phyloP scores from a whole-genome alignment of 2,113 vertebrate genomes.

The Dromaius novaehollandiae region DNA sequence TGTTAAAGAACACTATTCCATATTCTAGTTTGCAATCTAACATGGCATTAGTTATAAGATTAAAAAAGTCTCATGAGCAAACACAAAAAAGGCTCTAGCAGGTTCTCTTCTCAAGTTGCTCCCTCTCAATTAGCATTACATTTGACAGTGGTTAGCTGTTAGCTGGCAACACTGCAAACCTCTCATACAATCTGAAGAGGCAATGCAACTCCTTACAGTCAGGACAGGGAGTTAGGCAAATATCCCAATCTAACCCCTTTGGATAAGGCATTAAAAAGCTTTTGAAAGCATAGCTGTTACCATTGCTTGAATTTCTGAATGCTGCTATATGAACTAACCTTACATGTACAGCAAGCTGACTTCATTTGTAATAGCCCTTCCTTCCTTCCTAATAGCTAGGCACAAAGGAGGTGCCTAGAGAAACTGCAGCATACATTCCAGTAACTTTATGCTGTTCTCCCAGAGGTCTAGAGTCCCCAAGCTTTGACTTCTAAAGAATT shows the following conservation, averaged over 20 bases:
- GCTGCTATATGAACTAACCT: background rate
- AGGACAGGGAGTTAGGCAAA: background rate
- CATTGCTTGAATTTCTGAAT: background rate
- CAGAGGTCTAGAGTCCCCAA: background rate
- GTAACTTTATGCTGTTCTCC: background rate
- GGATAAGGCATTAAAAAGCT: background rate
- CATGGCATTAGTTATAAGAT: background rate
- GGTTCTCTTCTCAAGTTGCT: background rate
- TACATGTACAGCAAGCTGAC: rapidly evolving
- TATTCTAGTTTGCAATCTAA: background rate
- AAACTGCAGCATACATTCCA: rapidly evolving
- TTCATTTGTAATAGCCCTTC: background rate
- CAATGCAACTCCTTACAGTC: background rate
- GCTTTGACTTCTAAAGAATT: background rate
- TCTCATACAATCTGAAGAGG: background rate
- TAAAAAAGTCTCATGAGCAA: background rate
- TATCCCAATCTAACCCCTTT: background rate
- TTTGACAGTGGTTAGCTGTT: background rate
- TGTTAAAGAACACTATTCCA: background rate
- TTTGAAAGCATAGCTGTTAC: background rate
- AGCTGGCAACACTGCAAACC: background rate
- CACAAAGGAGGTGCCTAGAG: background rate
- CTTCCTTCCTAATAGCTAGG: background rate
- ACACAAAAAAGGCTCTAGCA: background rate
- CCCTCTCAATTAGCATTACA: background rate